Evolutionary conservation across 2,797 vertebrate species (phyloP), one percentile per base, ranked within the genome.

Genomic region (Hozukius guyotensis): DNA sequence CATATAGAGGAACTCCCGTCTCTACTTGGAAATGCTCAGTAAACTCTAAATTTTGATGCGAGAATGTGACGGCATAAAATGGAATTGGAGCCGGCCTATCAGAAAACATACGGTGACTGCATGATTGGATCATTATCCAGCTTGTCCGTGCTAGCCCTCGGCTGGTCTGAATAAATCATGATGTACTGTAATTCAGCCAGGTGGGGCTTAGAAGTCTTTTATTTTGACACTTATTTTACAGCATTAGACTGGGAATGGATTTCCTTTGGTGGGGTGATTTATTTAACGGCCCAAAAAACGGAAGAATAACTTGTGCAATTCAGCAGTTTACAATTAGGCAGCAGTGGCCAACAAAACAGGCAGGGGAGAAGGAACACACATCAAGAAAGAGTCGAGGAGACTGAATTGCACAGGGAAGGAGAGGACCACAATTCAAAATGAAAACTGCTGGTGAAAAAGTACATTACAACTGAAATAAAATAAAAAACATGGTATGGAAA

Each of bases 11-110:
- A 84, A 88, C 64, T 82, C 77, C 67, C 67, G 32, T 63, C 67
- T 64, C 75, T 63, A 16, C 75, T 80, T 66, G 67, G 72, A 86
- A 87, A 91, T 87, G 89, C 87, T 88, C 85, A 87, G 77, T 88
- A 82, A 90, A 86, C 73, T 81, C 78, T 70, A 60, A 80, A 87
- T 85, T 86, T 72, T 83, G 81, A 88, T 82, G 72, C 60, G 61
- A 66, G 65, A 62, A 65, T 75, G 67, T 72, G 76, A 64, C 69
- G 46, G 72, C 46, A 62, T 76, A 34, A 85, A 88, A 84, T 34
- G 57, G 24, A 38, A 71, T 65, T 34, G 18, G 13, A 69, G 61
- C 49, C 14, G 52, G 22, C 20, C 20, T 20, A 76, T 83, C 53
- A 80, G 66, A 60, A 74, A 84, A 75, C 69, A 61, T 42, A 73